phyloP scores from a whole-genome alignment of 2,113 vertebrate genomes.

The Xenus cinereus region DNA sequence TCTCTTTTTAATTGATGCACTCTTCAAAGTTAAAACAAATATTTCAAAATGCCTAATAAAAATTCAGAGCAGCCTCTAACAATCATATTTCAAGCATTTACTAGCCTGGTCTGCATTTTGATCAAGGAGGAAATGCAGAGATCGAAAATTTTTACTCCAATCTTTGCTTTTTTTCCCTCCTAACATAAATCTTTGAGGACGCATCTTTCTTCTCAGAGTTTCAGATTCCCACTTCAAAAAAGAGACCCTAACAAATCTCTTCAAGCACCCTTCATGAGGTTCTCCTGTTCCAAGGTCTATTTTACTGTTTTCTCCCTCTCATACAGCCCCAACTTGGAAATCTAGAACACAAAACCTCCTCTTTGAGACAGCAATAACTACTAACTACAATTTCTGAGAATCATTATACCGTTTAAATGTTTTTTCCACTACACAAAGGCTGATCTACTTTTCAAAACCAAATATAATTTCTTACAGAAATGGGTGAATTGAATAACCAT shows the following conservation, averaged over 20 bases:
- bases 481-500: not conserved
- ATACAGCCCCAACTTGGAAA: not conserved
- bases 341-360: not conserved
- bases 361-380: not conserved
- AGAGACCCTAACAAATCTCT: not conserved
- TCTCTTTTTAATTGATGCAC: constrained; percentile 18
- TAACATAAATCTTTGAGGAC: not conserved
- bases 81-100: constrained; percentile 23
- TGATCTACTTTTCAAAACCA: not conserved
- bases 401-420: not conserved
- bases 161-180: not conserved
- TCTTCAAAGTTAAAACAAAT: constrained; percentile 42
- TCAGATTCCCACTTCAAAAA: not conserved
- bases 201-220: not conserved
- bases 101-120: not conserved
- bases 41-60: constrained; percentile 39
- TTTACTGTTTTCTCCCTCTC: not conserved
- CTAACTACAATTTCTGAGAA: not conserved
- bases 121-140: not conserved
- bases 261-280: not conserved
- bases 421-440: not conserved
- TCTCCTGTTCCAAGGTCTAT: not conserved
- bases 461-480: not conserved
- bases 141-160: not conserved
- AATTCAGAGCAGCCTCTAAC: not conserved